phyloP scores from a whole-genome alignment of 30 jellyfish, hydroid and myxozoan genomes.

The Aurelia aurita complex sp. Pacific region DNA sequence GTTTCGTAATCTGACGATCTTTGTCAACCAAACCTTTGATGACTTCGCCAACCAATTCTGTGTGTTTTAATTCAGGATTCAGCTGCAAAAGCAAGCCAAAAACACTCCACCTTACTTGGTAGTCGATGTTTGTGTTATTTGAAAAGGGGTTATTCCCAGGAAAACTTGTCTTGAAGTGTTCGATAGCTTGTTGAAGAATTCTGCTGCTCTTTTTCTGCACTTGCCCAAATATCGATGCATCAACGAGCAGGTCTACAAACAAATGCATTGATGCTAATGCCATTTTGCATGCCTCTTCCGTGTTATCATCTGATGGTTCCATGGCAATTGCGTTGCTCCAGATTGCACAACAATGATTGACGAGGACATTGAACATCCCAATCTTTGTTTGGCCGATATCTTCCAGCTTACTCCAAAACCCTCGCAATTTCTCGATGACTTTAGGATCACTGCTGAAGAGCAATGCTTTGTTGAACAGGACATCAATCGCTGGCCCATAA shows the following conservation, averaged over 20 bases:
- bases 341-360: slow-evolving; percentile 36
- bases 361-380: slow-evolving; percentile 63
- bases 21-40: slow-evolving; percentile 39
- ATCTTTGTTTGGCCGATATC: slow-evolving; percentile 70
- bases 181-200: slow-evolving; percentile 40
- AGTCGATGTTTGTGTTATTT: slow-evolving; percentile 58
- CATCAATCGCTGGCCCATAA: slow-evolving; percentile 43
- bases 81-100: slow-evolving; percentile 28
- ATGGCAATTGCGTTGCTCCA: slow-evolving; percentile 33
- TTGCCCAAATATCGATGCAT: slow-evolving; percentile 85
- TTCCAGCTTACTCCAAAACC: slow-evolving; percentile 59
- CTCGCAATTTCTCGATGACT: slow-evolving; percentile 15
- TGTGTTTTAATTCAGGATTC: neutral
- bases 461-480: slow-evolving; percentile 49
- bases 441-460: slow-evolving; percentile 13
- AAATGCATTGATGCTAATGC: slow-evolving; percentile 12
- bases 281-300: neutral
- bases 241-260: slow-evolving; percentile 50
- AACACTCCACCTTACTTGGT: slow-evolving; percentile 57
- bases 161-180: slow-evolving; percentile 27
- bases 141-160: slow-evolving; percentile 4
- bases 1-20: slow-evolving; percentile 47
- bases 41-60: slow-evolving; percentile 19
- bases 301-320: neutral
- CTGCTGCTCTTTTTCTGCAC: slow-evolving; percentile 60